Conservation (phyloP, 2,888 invertebrate genomes). For the Villa cingulata region DNA sequence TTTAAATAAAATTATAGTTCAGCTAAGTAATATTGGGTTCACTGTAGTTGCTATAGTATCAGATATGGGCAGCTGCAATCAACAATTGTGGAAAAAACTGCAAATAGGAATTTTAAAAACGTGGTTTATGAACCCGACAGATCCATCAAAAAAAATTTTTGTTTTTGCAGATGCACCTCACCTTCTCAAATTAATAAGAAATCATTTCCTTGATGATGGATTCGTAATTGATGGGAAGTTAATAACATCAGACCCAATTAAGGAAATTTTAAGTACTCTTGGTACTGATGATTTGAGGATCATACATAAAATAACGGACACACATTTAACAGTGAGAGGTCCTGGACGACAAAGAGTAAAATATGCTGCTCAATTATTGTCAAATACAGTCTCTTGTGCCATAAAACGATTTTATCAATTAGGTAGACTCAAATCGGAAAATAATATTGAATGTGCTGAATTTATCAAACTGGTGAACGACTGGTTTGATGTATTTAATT, state of each 20-base stretch:
- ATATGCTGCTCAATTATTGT: slow-evolving; percentile 17
- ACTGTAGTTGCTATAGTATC: not conserved
- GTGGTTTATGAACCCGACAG: slow-evolving; percentile 13
- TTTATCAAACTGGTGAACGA: slow-evolving; percentile 16
- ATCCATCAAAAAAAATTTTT: slow-evolving; percentile 8
- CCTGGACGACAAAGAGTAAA: slow-evolving; percentile 2
- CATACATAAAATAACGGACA: not conserved
- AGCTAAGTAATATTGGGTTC: not conserved
- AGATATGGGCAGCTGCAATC: not conserved
- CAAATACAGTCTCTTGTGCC: slow-evolving; percentile 15
- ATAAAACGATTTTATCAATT: slow-evolving; percentile 13
- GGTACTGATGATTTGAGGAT: not conserved
- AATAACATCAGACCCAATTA: slow-evolving; percentile 6
- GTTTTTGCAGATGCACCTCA: slow-evolving; percentile 7
- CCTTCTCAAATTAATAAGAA: slow-evolving; percentile 14
- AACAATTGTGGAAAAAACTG: not conserved
- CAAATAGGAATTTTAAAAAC: not conserved
- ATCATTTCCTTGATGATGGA: slow-evolving; percentile 14
- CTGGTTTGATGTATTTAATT: slow-evolving; percentile 15
- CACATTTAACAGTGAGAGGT: not conserved
- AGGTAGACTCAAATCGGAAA: slow-evolving; percentile 8
- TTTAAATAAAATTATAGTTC: not conserved
- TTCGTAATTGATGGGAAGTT: slow-evolving; percentile 7
- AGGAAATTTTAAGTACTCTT: not conserved
- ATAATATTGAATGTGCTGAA: slow-evolving; percentile 14